Conservation (phyloP, 1,140 invertebrate species). For the Stegodyphus dumicola region DNA sequence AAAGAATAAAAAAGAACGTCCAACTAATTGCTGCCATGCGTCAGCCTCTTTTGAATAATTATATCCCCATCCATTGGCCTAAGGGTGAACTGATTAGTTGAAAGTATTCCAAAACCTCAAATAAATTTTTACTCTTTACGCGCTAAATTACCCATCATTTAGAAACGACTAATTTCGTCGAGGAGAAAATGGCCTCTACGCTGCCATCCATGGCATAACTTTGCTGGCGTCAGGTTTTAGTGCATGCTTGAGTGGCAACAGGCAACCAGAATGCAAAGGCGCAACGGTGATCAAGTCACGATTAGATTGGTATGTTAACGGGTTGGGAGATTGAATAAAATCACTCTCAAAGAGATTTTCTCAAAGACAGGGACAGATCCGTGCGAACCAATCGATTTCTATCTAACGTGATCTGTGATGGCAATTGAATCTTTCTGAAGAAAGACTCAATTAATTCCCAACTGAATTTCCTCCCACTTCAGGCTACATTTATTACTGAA, state of each 20-base stretch:
- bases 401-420: no score
- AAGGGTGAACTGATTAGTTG: slow-evolving; percentile 27
- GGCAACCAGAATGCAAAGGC: not conserved
- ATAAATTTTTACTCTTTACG: slow-evolving; percentile 29
- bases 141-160: slow-evolving; percentile 47
- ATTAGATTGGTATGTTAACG: not conserved
- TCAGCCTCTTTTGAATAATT: slow-evolving; percentile 27
- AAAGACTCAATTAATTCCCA: no score
- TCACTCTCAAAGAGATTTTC: not conserved
- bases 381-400: no score
- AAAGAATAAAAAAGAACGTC: not conserved
- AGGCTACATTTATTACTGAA: no score
- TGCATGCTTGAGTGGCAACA: slow-evolving; percentile 27
- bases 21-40: slow-evolving; percentile 31
- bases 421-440: no score
- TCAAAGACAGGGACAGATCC: not conserved
- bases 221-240: slow-evolving; percentile 12
- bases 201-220: slow-evolving; percentile 2
- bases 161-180: slow-evolving; percentile 25
- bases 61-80: slow-evolving; percentile 28
- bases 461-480: no score
- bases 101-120: slow-evolving; percentile 47
- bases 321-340: not conserved
- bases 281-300: not conserved
- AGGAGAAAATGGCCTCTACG: slow-evolving; percentile 10